These are phyloP conservation scores for Nephrotoma flavescens DNA, from an alignment of 2,888 invertebrate species.

Conservation along the genomic window DNA sequence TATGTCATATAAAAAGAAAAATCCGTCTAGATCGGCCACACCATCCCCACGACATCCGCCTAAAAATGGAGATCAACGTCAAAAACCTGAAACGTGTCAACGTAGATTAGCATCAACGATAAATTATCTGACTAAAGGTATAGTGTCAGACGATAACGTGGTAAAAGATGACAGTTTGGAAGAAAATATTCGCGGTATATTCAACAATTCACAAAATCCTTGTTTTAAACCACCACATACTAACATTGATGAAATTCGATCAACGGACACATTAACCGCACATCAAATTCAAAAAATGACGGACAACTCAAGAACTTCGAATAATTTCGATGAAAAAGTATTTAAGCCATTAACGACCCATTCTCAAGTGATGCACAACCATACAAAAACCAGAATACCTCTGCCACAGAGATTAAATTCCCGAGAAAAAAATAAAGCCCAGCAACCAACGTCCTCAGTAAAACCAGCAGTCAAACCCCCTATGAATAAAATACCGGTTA, in stretches of 20 bases:
- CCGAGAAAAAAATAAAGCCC: neutral
- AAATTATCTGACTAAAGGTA: neutral
- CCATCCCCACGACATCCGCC: too few species aligned
- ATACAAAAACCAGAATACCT: neutral
- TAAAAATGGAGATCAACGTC: neutral
- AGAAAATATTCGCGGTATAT: neutral
- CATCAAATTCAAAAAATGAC: neutral
- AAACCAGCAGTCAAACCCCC: neutral
- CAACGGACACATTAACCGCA: neutral
- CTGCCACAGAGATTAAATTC: neutral
- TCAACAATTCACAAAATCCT: neutral
- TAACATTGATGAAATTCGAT: neutral
- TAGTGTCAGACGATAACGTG: neutral
- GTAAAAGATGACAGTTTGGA: neutral
- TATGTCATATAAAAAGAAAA: constrained; percentile 1
- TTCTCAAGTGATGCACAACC: neutral
- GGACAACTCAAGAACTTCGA: neutral
- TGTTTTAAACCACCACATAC: neutral
- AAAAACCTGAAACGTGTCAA: neutral
- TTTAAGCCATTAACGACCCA: neutral
- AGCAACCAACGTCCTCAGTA: neutral
- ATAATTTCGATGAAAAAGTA: neutral
- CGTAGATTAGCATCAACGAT: neutral
- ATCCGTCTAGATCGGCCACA: neutral
- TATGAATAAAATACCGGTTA: neutral